Percentiles rank a stretch among this genome's conserved stretches.
Conservation (phyloP, 2,888 invertebrate genomes). For the Lagria hirta region DNA sequence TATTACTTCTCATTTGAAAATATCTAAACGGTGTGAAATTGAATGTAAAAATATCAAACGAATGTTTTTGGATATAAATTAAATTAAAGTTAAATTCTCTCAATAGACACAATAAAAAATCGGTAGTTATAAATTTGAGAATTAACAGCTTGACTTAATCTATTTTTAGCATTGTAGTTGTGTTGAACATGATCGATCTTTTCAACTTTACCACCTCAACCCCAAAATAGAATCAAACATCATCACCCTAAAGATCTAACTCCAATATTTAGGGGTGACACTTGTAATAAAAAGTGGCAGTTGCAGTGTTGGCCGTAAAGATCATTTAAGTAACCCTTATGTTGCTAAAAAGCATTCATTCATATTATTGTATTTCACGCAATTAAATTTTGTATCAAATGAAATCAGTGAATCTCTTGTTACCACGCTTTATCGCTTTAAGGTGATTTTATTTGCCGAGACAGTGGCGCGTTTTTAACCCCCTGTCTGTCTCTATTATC, state of each 20-base stretch:
- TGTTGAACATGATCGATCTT: slow-evolving; percentile 44
- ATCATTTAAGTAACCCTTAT: slow-evolving; percentile 47
- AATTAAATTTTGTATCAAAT: slow-evolving; percentile 48
- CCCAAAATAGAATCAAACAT: slow-evolving; percentile 49
- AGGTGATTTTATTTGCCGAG: slow-evolving; percentile 25
- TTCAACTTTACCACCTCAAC: slow-evolving; percentile 48
- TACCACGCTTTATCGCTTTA: slow-evolving; percentile 30
- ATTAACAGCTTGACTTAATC: slow-evolving; percentile 36
- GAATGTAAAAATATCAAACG: slow-evolving; percentile 14
- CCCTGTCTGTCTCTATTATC: too few relatives aligned
- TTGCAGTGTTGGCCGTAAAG: slow-evolving; percentile 44
- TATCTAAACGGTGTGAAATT: slow-evolving; percentile 22
- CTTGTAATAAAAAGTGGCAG: slow-evolving; percentile 52
- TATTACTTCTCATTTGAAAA: slow-evolving; percentile 16
- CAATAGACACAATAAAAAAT: slow-evolving; percentile 11
- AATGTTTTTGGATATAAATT: slow-evolving; percentile 24
- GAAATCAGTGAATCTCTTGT: slow-evolving; percentile 40
- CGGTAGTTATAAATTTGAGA: slow-evolving; percentile 25
- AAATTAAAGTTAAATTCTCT: slow-evolving; percentile 16
- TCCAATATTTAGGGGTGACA: slow-evolving; percentile 47
- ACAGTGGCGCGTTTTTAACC: slow-evolving; percentile 16
- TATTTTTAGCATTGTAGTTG: slow-evolving; percentile 43
- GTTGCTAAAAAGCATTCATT: slow-evolving; percentile 38
- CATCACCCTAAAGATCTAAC: slow-evolving; percentile 44
- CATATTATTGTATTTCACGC: slow-evolving; percentile 46